Percentiles rank a stretch among this genome's conserved stretches.
Evolutionary conservation across 2,797 vertebrate species (phyloP).

Genomic region (Myiotriccus ornatus): DNA sequence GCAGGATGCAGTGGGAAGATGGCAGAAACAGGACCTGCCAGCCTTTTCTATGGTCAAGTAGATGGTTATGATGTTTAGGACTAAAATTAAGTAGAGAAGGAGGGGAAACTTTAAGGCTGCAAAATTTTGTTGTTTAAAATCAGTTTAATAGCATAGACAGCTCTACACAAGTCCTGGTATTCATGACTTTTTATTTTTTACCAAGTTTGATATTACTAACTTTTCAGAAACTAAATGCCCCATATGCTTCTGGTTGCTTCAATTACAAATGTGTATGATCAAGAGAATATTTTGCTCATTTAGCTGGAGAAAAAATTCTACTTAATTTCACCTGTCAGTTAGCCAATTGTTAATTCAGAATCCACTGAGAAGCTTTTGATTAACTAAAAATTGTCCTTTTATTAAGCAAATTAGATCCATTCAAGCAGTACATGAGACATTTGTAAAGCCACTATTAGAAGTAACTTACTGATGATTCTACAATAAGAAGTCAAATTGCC

Average conservation of each 20-base stretch:
- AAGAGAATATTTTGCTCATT: background rate
- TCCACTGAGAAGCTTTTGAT: conserved; percentile 25
- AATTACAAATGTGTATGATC: background rate
- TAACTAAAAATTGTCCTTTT: conserved; percentile 14
- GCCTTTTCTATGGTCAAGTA: background rate
- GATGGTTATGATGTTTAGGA: background rate
- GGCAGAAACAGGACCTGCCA: background rate
- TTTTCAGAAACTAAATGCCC: background rate
- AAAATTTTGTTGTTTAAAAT: background rate
- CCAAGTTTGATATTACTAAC: background rate
- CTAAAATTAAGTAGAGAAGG: background rate
- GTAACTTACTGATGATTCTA: background rate
- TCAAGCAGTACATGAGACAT: background rate
- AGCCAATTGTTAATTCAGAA: conserved; percentile 24
- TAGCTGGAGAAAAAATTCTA: background rate
- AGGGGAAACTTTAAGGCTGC: background rate
- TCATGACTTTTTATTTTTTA: background rate
- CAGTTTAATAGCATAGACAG: background rate
- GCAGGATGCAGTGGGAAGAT: background rate
- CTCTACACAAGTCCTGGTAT: background rate
- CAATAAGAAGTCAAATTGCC: background rate
- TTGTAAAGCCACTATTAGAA: background rate
- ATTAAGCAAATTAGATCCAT: conserved; percentile 36
- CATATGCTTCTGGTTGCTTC: background rate
- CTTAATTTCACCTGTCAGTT: conserved; percentile 39